These are phyloP conservation scores for Trichopoda pennipes DNA, from an alignment of 2,888 invertebrate genomes.

Conservation along the genomic window DNA sequence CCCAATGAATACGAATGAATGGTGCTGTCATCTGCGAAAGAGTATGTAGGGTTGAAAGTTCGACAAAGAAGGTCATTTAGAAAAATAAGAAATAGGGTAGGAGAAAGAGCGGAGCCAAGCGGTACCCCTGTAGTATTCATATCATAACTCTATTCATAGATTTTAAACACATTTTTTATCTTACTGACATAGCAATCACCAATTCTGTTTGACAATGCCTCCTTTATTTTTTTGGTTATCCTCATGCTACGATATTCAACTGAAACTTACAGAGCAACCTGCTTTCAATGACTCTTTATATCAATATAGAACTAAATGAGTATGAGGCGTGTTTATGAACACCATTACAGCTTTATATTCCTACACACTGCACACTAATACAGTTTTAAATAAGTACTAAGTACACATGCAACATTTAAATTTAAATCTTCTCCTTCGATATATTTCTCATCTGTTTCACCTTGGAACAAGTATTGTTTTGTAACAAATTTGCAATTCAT, in stretches of 20 bases:
- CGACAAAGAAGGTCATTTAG: no score
- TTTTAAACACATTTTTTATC: no score
- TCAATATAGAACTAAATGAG: slow-evolving; percentile 43
- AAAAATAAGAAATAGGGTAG: no score
- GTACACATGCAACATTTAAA: slow-evolving; percentile 52
- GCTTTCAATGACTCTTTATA: slow-evolving; percentile 40
- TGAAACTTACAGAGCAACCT: slow-evolving; percentile 10
- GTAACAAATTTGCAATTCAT: slow-evolving; percentile 64
- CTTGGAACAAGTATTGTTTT: slow-evolving; percentile 24
- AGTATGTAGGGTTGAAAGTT: no score
- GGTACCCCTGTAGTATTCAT: no score
- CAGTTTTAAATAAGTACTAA: slow-evolving; percentile 19
- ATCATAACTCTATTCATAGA: no score
- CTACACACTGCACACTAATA: no score
- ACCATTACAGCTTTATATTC: slow-evolving; percentile 18
- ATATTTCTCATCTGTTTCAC: slow-evolving; percentile 8
- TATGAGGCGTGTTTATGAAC: slow-evolving; percentile 21
- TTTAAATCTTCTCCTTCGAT: slow-evolving; percentile 35
- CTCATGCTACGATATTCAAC: slow-evolving; percentile 6
- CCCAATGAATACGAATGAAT: no score
- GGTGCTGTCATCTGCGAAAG: no score
- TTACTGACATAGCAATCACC: background rate
- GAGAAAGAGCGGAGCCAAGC: no score
- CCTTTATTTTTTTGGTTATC: slow-evolving; percentile 28
- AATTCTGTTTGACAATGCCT: background rate